phyloP scores from a whole-genome alignment of 2,113 vertebrate species.

The Nannospalax galili region DNA sequence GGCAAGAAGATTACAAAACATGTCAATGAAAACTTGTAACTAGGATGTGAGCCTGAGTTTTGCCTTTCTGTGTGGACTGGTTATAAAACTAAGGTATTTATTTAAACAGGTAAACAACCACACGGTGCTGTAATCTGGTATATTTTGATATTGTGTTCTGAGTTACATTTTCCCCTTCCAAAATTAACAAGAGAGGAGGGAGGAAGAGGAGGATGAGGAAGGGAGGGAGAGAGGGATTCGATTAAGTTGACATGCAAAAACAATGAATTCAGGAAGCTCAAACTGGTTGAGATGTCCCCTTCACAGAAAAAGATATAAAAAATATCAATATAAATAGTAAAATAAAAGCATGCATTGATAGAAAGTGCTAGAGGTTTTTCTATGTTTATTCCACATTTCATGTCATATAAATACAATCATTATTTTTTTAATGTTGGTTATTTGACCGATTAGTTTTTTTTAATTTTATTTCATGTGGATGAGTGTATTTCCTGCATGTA shows the following conservation, averaged over 20 bases:
- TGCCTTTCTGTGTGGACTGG: neutral
- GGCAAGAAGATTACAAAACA: neutral
- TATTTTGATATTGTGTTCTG: neutral
- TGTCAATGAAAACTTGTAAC: neutral
- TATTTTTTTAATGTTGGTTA: too few relatives aligned
- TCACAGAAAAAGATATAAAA: neutral
- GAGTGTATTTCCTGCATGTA: too few relatives aligned
- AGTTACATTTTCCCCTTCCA: neutral
- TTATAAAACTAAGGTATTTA: neutral
- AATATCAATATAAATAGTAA: neutral
- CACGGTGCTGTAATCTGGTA: neutral
- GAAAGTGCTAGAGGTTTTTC: neutral
- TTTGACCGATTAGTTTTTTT: too few relatives aligned
- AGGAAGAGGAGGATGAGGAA: neutral
- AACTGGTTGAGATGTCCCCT: neutral
- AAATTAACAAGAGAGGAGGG: neutral
- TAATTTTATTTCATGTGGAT: too few relatives aligned
- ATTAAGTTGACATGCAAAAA: conserved; percentile 10
- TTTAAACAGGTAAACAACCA: neutral
- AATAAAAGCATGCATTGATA: neutral
- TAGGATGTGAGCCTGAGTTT: neutral
- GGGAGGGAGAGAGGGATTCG: neutral
- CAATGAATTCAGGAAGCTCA: neutral
- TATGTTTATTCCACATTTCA: neutral
- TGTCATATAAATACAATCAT: neutral